These are phyloP conservation scores for Actinia equina DNA, from an alignment of 64 coral and sea anemone species.

Conservation along the genomic window DNA sequence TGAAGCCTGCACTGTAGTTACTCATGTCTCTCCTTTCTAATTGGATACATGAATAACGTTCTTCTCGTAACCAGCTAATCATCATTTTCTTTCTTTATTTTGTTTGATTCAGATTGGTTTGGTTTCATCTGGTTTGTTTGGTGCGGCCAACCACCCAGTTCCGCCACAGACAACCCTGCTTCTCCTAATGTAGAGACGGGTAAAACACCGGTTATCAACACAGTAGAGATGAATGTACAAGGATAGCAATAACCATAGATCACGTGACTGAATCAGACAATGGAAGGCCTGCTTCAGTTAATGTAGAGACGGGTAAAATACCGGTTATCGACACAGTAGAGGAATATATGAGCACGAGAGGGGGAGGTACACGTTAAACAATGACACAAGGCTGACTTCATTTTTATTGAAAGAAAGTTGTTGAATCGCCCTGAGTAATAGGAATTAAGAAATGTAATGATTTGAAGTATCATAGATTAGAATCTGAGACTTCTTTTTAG, in stretches of 20 bases:
- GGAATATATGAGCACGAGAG: too few relatives aligned
- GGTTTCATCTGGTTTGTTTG: conserved; percentile 95
- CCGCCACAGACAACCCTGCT: conserved; percentile 22
- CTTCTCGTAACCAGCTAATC: not conserved
- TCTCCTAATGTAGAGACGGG: conserved; percentile 46
- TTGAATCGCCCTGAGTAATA: too few relatives aligned
- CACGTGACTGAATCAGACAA: conserved; percentile 22
- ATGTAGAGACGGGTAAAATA: conserved; percentile 22
- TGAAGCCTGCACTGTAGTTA: too few relatives aligned
- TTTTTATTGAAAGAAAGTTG: too few relatives aligned
- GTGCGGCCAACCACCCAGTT: conserved; percentile 62
- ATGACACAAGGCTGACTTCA: too few relatives aligned
- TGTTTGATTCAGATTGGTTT: conserved; percentile 63
- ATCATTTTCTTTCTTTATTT: not conserved
- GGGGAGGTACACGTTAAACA: too few relatives aligned
- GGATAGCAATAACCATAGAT: not conserved
- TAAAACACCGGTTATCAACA: conserved; percentile 37
- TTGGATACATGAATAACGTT: not conserved
- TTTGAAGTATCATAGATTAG: too few relatives aligned
- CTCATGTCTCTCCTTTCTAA: too few relatives aligned
- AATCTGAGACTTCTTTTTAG: too few relatives aligned
- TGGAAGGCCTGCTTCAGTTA: conserved; percentile 5
- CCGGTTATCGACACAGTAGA: conserved; percentile 43
- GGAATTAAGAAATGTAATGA: too few relatives aligned
- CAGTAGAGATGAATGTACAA: conserved; percentile 63